Evolutionary conservation across 1,140 invertebrate genomes (phyloP), one percentile per base, ranked within the genome.

Genomic region (Patella vulgata): DNA sequence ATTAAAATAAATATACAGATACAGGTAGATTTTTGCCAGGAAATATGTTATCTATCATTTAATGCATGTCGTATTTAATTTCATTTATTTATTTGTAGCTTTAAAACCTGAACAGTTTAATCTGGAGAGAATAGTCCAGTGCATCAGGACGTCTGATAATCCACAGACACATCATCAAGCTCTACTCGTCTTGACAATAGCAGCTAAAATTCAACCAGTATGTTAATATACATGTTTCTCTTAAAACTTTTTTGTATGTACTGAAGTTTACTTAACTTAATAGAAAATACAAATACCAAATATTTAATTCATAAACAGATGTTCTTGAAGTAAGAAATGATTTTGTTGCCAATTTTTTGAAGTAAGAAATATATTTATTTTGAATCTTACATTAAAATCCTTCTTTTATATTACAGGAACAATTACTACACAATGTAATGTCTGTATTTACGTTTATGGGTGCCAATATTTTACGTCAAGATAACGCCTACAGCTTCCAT

Each of bases 391-490:
- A n/a, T n/a, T n/a, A n/a, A n/a, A n/a, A n/a, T n/a, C n/a, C n/a
- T n/a, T n/a, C n/a, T n/a, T n/a, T n/a, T n/a, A n/a, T n/a, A 33
- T 61, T 42, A 47, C 74, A 88, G 86, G 90, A 93, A 50, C 89
- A 91, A 82, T 92, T 97, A 5, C 81, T 98, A 12, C 91, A 94
- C 75, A 93, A 95, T 73, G 91, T 96, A 1, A 96, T 97, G 89
- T 91, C 93, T 28, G 93, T 98, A 66, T 98, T 98, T 78, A 97
- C 95, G 0, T 98, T 97, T 74, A 95, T 98, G 88, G 95, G 95
- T 12, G 92, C 91, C 4, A 94, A 92, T 0, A 90, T 97, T 23
- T 81, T 97, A 0, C 86, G 94, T 19, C 94, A 95, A 69, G 95
- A 98, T 79, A 94, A 97, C 79, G 90, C 91, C 0, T 97, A 97